Evolutionary conservation across 92 coral and sea anemone species (phyloP), one percentile per base, ranked within the genome.

Genomic region (Palythoa caribaeorum): DNA sequence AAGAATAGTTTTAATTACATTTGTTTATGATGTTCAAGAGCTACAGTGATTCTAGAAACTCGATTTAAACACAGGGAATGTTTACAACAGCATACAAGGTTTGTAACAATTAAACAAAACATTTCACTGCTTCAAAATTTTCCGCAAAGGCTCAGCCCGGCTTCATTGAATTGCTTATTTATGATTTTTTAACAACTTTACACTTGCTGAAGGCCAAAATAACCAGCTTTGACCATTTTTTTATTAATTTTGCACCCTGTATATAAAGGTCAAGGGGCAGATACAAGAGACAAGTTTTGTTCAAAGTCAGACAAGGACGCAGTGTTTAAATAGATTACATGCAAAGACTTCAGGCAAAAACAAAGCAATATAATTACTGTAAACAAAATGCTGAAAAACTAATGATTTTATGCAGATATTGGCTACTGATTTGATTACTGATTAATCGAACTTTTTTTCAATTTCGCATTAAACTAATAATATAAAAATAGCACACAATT

Each of bases 371-470:
- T 9, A 12, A 47, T 68, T 47, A 40, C 44, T 44, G 40, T 37
- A 21, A 65, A 11, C 44, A 44, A 28, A 12, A 38, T 20, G 40
- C 39, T 12, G 40, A 66, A 44, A 65, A 66, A 7, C 38, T 39
- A 63, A 80, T 62, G 72, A 15, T 68, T 52, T 21, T 19, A 47
- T 65, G 19, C 59, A 81, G 73, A 65, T 70, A 63, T 6, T 20
- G 86, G 28, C 59, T 2, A 65, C 35, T 19, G 37, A 81, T 63
- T 81, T 47, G n/a, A 81, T 63, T 39, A 81, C 9, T 47, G n/a
- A 81, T 63, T 39, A 81, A 6, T 68, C 44, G 66, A 81, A 51
- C 47, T 48, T 15, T 60, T 35, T 70, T 70, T 35, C 75, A 36
- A 9, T 11, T 38, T 70, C 15, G 6, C 50, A 44, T 44, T 44